Evolutionary conservation across 1,140 invertebrate species (phyloP), one percentile per base, ranked within the genome.

Genomic region (Drosophila ironensis): DNA sequence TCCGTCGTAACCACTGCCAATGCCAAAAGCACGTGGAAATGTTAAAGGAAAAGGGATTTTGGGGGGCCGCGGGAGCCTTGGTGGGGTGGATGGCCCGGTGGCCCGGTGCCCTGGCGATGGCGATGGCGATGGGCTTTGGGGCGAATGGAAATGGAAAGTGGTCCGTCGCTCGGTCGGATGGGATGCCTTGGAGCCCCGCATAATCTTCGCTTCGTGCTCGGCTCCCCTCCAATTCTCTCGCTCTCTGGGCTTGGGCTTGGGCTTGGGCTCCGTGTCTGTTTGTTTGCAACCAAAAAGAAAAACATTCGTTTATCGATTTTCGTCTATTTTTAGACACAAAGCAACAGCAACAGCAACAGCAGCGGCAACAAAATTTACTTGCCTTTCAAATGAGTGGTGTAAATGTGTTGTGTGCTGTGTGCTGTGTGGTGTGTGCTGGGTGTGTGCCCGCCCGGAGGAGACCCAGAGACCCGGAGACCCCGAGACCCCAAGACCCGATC

Each of bases 251-350:
- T 12, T 12, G 30, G n/a, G 30, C 33, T 35, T 12, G n/a, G n/a
- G n/a, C 14, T 16, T 35, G 11, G 33, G 33, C 17, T 40, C 11
- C 30, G 44, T 61, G 57, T 63, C 60, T 63, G 60, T 69, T 66
- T 84, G 71, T 82, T 75, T 80, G 54, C 56, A 76, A 50, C 66
- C 72, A 66, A 77, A 53, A 77, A 59, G 64, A 70, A 60, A 67
- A 61, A 81, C 81, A 84, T 81, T 87, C 78, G 72, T 86, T 89
- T 89, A 89, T 89, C 76, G 87, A 89, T 89, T 89, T 89, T 89
- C 56, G 70, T 61, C 87, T 89, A 89, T 89, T 89, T 89, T 86
- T 89, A 89, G 87, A 68, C 50, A 70, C 66, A 70, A 48, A 68
- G 41, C 64, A 67, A 52, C 63, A 54, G 14, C 38, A 53, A 30